Base-by-base conservation (phyloP, 2,113 vertebrate species). In the Myrmecobius fasciatus region DNA sequence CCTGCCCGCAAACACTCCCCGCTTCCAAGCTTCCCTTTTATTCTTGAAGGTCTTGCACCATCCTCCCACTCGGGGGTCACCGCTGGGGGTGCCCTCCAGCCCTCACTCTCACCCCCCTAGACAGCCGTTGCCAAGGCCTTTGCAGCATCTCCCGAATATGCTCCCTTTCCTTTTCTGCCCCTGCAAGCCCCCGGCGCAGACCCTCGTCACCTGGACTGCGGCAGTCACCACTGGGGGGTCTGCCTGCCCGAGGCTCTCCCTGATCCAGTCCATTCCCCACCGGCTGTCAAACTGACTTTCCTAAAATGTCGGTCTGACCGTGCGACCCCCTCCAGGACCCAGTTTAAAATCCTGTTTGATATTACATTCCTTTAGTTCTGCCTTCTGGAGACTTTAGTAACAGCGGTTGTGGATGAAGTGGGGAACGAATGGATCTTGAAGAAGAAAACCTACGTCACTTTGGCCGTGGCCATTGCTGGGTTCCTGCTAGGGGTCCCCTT, bases 371-470 rank as follows among this genome's bases (percentile, higher is more conserved):
- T 47, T 1, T 93, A 99, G 99, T 99, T 99, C 98, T 99, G 99
- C 95, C 98, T 99, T 96, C 97, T 99, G 97, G 99, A 99, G 98
- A 99, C 99, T 0, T 97, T 99, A 96, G 99, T 99, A 97, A 99
- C 99, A 0, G 99, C 99, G 97, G 98, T 99, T 0, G 99, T 99
- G 90, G 99, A 99, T 1, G 99, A 99, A 98, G 99, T 99, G 60
- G 99, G 99, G 43, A 99, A 99, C 0, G 99, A 99, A 97, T 99
- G 99, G 99, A 99, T 99, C 97, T 99, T 99, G 75, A 99, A 98
- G 95, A 98, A 99, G 95, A 99, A 99, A 97, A 99, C 99, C 2
- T 97, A 99, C 0, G 99, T 99, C 97, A 99, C 99, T 0, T 97
- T 99, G 52, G 99, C 98, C 0, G 99, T 99, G 96, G 99, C 99